Conservation (phyloP, 2,113 vertebrate species). For the Atherinomorus stipes region DNA sequence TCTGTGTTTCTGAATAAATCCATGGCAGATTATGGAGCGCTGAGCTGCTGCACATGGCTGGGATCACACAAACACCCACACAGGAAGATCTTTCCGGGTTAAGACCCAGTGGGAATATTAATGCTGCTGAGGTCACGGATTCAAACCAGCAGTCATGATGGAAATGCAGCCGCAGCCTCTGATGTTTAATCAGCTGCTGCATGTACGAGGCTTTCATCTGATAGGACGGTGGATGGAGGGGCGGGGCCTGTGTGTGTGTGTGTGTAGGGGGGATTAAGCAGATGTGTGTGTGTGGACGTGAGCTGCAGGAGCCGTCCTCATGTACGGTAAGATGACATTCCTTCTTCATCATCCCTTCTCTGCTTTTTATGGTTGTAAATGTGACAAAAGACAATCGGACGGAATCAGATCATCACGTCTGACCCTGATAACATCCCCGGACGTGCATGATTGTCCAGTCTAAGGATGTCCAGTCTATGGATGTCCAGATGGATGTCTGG, state of each 20-base stretch:
- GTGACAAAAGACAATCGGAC: not conserved
- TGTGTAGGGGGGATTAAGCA: constrained; percentile 42
- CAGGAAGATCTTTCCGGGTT: not conserved
- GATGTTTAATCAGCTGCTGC: not conserved
- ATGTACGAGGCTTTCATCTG: not conserved
- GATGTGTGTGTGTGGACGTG: constrained; percentile 40
- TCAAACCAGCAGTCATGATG: not conserved
- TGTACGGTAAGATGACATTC: constrained; percentile 66
- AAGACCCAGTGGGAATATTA: not conserved
- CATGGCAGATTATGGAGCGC: constrained; percentile 60
- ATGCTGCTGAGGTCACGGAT: not conserved
- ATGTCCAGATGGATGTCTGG: too few species aligned
- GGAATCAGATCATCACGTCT: not conserved
- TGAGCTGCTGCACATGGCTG: constrained; percentile 66
- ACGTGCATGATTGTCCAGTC: too few species aligned
- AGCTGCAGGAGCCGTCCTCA: constrained; percentile 53
- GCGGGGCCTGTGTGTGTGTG: constrained; percentile 19
- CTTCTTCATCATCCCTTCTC: not conserved
- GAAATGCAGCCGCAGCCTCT: not conserved
- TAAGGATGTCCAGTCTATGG: too few species aligned
- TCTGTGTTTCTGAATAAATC: constrained; percentile 60
- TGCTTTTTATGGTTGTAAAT: not conserved
- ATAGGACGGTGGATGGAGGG: constrained; percentile 6
- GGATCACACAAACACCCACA: constrained; percentile 26
- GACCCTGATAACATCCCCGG: too few species aligned